phyloP scores from a whole-genome alignment of 2,888 invertebrate species.

The Melanotus villosus region DNA sequence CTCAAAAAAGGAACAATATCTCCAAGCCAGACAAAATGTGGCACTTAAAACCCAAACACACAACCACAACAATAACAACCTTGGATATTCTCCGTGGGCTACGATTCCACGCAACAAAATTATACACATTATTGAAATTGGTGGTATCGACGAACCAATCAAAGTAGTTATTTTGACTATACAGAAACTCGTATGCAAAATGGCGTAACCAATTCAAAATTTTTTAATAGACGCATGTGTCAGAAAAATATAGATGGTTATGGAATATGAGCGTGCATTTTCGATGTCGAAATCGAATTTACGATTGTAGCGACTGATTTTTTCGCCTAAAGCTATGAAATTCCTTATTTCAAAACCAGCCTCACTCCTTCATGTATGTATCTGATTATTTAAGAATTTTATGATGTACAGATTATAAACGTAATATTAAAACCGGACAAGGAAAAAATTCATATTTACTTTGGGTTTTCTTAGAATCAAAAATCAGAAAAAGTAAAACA shows the following conservation, averaged over 20 bases:
- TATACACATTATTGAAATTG: conserved; percentile 56
- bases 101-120: conserved; percentile 52
- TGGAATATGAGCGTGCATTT: conserved; percentile 13
- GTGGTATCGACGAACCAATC: conserved; percentile 52
- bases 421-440: no score
- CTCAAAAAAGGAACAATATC: neutral
- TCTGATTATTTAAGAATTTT: no score
- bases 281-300: neutral
- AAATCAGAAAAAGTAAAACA: no score
- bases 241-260: conserved; percentile 5
- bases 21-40: conserved; percentile 11
- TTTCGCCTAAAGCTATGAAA: neutral
- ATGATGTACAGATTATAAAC: no score
- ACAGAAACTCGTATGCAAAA: conserved; percentile 48
- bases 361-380: no score
- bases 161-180: conserved; percentile 41
- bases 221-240: conserved; percentile 26
- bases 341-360: neutral
- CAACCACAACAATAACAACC: conserved; percentile 37
- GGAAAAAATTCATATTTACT: no score
- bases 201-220: conserved; percentile 43
- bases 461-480: no score
- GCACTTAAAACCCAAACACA: conserved; percentile 40
- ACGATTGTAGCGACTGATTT: neutral
- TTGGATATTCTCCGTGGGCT: conserved; percentile 48